Conservation (phyloP, 2,113 vertebrate genomes). For the Lycaon pictus region DNA sequence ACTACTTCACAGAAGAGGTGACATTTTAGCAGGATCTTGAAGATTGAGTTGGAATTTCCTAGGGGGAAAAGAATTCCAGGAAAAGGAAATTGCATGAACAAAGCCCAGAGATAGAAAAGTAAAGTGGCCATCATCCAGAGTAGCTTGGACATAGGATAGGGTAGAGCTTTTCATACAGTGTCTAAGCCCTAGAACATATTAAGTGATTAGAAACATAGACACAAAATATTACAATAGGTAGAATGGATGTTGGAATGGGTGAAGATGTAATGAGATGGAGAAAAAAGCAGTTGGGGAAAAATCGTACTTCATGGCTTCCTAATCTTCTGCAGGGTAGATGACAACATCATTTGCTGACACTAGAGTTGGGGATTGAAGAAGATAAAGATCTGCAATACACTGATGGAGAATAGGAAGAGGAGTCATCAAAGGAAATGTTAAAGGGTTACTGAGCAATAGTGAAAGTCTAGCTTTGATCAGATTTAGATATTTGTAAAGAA, state of each 20-base stretch:
- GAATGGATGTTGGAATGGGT: not conserved
- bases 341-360: not conserved
- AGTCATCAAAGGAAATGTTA: not conserved
- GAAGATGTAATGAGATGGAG: not conserved
- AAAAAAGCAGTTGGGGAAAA: not conserved
- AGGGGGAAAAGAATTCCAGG: slow-evolving; percentile 12
- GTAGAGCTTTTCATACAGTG: not conserved
- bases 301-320: not conserved
- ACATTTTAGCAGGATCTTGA: not conserved
- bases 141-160: not conserved
- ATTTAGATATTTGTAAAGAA: not conserved
- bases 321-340: not conserved
- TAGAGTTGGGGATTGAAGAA: not conserved
- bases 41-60: slow-evolving; percentile 6
- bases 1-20: not conserved
- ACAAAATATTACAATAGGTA: not conserved
- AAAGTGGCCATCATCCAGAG: not conserved
- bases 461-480: not conserved
- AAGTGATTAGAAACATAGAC: not conserved
- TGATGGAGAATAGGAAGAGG: not conserved
- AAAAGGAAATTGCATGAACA: slow-evolving; percentile 40
- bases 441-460: not conserved
- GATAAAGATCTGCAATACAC: not conserved
- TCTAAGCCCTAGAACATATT: not conserved
- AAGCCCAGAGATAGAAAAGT: not conserved